Conservation (phyloP, 2,113 vertebrate genomes). For the Percopsis transmontana region DNA sequence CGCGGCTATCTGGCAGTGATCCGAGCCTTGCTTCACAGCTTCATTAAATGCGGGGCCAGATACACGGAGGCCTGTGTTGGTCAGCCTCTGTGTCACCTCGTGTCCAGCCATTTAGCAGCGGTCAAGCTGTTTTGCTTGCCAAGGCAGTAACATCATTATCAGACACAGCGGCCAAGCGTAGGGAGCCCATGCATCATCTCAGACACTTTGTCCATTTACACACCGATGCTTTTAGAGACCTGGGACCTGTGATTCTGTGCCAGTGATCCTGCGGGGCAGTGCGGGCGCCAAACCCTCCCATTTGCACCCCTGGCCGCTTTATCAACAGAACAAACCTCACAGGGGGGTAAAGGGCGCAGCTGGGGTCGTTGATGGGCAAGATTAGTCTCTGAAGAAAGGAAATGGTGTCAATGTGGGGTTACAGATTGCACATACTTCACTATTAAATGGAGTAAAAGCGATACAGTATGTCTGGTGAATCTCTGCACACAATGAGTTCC, state of each 20-base stretch:
- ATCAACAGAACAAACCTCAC: conserved; percentile 60
- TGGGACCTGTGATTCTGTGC: conserved; percentile 61
- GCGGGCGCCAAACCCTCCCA: conserved; percentile 50
- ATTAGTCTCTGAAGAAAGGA: conserved; percentile 66
- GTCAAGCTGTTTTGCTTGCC: conserved; percentile 49
- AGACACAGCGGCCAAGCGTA: conserved; percentile 39
- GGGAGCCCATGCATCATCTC: conserved; percentile 65
- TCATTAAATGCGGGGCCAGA: conserved; percentile 60
- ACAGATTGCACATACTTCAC: conserved; percentile 66
- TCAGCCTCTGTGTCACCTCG: conserved; percentile 41
- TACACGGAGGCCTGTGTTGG: conserved; percentile 40
- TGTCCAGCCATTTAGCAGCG: conserved; percentile 58
- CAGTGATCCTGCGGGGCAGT: conserved; percentile 53
- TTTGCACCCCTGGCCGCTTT: conserved; percentile 56
- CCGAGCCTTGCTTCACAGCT: conserved; percentile 43
- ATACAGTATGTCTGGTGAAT: conserved; percentile 47
- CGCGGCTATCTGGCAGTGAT: conserved; percentile 39
- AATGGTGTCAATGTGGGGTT: conserved; percentile 67
- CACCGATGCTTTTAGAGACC: conserved; percentile 59
- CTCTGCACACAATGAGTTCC: conserved; percentile 23
- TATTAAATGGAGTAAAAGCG: conserved; percentile 54
- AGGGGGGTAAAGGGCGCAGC: conserved; percentile 68
- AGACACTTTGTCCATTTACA: conserved; percentile 63
- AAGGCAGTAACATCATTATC: conserved; percentile 68
- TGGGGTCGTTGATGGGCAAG: conserved; percentile 64